phyloP scores from a whole-genome alignment of 2,113 vertebrate genomes.

The Andinoacara biseriatus region DNA sequence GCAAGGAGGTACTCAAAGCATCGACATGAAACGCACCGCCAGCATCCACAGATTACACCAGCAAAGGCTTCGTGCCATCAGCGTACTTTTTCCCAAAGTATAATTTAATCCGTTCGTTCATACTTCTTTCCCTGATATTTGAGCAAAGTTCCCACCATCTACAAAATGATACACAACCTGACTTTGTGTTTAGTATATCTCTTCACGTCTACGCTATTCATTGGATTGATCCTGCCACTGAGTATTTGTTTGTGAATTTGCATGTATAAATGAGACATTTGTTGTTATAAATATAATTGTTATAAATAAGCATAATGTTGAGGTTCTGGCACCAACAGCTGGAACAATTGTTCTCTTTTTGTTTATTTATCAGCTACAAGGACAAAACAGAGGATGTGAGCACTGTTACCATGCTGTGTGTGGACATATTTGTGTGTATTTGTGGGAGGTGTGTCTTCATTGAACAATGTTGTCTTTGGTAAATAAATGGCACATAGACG shows the following conservation, averaged over 20 bases:
- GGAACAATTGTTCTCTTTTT: conserved; percentile 9
- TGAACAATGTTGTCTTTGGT: background rate
- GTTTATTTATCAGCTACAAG: conserved; percentile 8
- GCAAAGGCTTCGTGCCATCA: too few species aligned
- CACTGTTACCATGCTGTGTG: background rate
- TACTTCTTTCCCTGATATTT: background rate
- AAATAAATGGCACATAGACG: background rate
- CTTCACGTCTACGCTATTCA: too few species aligned
- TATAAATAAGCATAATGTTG: background rate
- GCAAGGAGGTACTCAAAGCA: too few species aligned
- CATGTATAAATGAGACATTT: background rate
- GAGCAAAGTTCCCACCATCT: background rate
- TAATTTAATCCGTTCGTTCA: background rate
- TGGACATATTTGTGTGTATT: background rate
- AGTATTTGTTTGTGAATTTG: background rate
- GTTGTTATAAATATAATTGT: background rate
- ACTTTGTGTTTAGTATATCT: background rate
- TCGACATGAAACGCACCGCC: too few species aligned
- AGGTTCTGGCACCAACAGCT: conserved; percentile 5
- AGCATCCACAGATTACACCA: too few species aligned
- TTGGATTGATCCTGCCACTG: background rate
- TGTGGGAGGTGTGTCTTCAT: background rate
- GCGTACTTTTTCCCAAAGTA: too few species aligned
- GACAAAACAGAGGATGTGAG: conserved; percentile 1
- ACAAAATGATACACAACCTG: background rate